Conservation (phyloP, 2,113 vertebrate genomes). For the Lontra canadensis region DNA sequence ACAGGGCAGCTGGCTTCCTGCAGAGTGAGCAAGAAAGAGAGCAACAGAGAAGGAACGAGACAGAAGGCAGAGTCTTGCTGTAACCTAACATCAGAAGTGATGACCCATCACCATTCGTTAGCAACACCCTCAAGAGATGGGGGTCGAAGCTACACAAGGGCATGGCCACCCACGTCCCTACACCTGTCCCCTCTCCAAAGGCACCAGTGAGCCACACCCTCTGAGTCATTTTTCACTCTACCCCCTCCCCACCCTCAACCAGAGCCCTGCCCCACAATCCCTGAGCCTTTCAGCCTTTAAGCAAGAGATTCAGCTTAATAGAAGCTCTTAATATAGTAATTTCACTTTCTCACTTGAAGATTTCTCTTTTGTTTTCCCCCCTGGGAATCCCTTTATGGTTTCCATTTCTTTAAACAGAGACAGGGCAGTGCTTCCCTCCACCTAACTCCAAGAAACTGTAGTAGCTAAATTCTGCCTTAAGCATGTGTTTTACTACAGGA, state of each 20-base stretch:
- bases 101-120: not conserved
- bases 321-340: not conserved
- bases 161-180: accelerated
- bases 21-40: not conserved
- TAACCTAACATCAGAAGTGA: not conserved
- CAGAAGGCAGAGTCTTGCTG: not conserved
- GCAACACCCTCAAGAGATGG: not conserved
- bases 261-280: not conserved
- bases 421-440: not conserved
- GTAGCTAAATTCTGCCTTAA: not conserved
- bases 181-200: not conserved
- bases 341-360: constrained; percentile 12
- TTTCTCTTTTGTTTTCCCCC: not conserved
- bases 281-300: not conserved
- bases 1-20: not conserved
- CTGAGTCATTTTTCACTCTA: not conserved
- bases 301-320: constrained; percentile 9
- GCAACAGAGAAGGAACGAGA: not conserved
- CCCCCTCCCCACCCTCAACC: not conserved
- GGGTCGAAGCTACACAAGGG: not conserved
- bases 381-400: not conserved
- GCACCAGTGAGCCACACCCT: not conserved
- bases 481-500: not conserved
- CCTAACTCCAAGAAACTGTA: not conserved
- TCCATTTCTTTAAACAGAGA: constrained; percentile 7